A percentile compares a stretch with the other conserved stretches of the same genome.
These are phyloP conservation scores for Timandra comae DNA, from an alignment of 2,888 invertebrate genomes.

Conservation along the genomic window DNA sequence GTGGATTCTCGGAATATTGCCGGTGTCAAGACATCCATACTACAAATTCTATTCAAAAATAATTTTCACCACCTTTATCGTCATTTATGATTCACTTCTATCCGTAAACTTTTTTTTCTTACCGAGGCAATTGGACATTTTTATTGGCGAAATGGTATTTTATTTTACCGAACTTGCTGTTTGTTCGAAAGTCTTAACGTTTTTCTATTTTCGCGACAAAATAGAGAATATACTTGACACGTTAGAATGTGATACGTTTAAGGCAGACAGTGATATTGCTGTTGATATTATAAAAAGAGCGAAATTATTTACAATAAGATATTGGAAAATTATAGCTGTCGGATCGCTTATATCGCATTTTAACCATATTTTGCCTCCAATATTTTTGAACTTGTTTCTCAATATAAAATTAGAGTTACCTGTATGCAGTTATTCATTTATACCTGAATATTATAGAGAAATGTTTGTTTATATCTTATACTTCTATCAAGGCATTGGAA, in stretches of 20 bases:
- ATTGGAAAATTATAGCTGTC: conserved; percentile 35
- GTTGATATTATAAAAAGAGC: conserved; percentile 30
- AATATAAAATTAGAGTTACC: conserved; percentile 30
- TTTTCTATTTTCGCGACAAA: conserved; percentile 29
- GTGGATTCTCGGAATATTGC: conserved; percentile 41
- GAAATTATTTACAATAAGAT: conserved; percentile 34
- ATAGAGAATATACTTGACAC: conserved; percentile 29
- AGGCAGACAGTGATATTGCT: conserved; percentile 29
- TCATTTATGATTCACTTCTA: conserved; percentile 27
- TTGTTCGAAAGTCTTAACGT: conserved; percentile 40
- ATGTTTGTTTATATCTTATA: conserved; percentile 39
- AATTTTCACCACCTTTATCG: conserved; percentile 27
- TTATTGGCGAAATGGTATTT: conserved; percentile 45
- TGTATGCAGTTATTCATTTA: conserved; percentile 40
- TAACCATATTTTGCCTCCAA: conserved; percentile 27
- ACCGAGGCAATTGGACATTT: conserved; percentile 34
- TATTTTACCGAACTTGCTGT: conserved; percentile 40
- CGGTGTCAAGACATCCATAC: conserved; percentile 12
- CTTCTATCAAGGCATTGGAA: conserved; percentile 42
- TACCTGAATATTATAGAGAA: conserved; percentile 31
- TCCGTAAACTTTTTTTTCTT: conserved; percentile 42
- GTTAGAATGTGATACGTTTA: conserved; percentile 43
- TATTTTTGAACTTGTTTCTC: conserved; percentile 33
- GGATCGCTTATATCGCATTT: conserved; percentile 31
- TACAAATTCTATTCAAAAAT: conserved; percentile 32